phyloP scores from a whole-genome alignment of 2,888 invertebrate genomes.

The Athrips mouffetella region DNA sequence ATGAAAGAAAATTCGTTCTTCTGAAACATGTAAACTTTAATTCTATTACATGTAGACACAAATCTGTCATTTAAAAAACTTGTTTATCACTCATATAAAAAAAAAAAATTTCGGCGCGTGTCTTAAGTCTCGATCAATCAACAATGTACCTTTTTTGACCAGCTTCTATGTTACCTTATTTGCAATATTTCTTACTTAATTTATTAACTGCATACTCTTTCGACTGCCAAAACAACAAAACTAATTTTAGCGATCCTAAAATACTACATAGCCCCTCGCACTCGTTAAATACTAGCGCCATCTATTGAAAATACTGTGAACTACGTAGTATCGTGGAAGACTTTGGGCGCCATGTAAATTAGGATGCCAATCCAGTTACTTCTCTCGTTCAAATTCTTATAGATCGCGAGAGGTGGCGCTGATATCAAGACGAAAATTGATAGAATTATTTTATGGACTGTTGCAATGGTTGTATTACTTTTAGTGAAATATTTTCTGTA shows the following conservation, averaged over 20 bases:
- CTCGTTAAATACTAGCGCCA: conserved; percentile 26
- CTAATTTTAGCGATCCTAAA: conserved; percentile 29
- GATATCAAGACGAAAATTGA: neutral
- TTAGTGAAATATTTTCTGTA: too few relatives aligned
- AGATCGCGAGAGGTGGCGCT: conserved; percentile 13
- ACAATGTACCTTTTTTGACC: neutral
- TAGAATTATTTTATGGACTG: too few relatives aligned
- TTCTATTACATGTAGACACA: too few relatives aligned
- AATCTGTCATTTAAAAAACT: too few relatives aligned
- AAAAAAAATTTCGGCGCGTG: too few relatives aligned
- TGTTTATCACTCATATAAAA: too few relatives aligned
- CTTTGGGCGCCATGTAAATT: neutral
- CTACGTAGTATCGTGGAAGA: neutral
- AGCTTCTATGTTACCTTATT: neutral
- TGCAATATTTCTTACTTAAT: conserved; percentile 17
- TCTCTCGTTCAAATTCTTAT: neutral
- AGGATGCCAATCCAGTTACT: neutral
- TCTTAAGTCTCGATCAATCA: too few relatives aligned
- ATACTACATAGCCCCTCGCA: conserved; percentile 10
- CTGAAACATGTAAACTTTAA: too few relatives aligned
- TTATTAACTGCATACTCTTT: conserved; percentile 25
- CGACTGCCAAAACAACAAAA: conserved; percentile 34
- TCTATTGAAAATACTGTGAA: conserved; percentile 24
- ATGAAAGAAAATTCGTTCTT: too few relatives aligned
- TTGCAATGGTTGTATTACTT: too few relatives aligned